phyloP scores from a whole-genome alignment of 2,113 vertebrate species.

The Bubo bubo region DNA sequence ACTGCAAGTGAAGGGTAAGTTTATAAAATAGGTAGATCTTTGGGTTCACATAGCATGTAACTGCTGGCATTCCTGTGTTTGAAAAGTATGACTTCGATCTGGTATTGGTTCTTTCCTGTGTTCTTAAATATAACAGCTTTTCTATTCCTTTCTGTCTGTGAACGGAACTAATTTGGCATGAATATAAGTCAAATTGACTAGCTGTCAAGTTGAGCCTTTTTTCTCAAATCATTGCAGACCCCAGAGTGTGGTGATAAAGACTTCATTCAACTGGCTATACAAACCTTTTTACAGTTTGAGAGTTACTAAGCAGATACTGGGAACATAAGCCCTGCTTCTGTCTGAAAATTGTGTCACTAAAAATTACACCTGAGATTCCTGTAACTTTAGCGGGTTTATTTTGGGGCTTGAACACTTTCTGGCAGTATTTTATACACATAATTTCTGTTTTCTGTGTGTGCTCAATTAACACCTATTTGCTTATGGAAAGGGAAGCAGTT shows the following conservation, averaged over 20 bases:
- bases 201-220: background rate
- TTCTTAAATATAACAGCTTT: background rate
- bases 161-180: background rate
- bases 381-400: background rate
- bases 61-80: background rate
- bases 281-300: background rate
- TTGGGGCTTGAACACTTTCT: background rate
- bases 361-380: background rate
- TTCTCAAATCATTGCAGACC: background rate
- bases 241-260: background rate
- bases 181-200: background rate
- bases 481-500: background rate
- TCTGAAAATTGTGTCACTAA: background rate
- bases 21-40: background rate
- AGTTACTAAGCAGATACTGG: background rate
- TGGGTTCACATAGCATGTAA: background rate
- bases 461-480: background rate
- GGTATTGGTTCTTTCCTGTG: background rate
- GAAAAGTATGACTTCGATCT: background rate
- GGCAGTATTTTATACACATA: background rate
- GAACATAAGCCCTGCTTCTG: background rate
- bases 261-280: background rate
- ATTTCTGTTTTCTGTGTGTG: background rate
- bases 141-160: background rate
- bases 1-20: slow-evolving; percentile 50